phyloP scores from a whole-genome alignment of 2,797 vertebrate species.

The Eupleurogrammus muticus region DNA sequence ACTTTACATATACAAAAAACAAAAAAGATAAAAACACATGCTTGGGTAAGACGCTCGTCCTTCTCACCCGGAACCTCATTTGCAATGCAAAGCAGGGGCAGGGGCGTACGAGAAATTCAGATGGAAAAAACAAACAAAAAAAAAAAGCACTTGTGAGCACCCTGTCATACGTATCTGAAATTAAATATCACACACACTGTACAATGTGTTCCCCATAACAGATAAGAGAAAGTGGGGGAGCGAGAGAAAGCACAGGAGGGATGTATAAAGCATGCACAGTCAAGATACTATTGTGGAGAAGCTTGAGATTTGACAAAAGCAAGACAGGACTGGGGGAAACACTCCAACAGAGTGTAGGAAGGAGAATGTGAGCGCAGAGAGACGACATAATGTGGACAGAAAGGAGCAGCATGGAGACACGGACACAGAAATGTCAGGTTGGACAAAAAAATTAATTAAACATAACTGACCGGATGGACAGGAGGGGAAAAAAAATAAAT shows the following conservation, averaged over 20 bases:
- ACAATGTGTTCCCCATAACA: conserved; percentile 50
- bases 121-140: too few relatives aligned
- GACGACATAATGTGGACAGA: conserved; percentile 31
- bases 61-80: conserved; percentile 40
- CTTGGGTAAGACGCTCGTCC: conserved; percentile 23
- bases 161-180: conserved; percentile 67
- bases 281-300: conserved; percentile 59
- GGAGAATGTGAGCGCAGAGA: conserved; percentile 19
- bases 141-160: conserved; percentile 8
- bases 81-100: conserved; percentile 50
- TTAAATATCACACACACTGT: conserved; percentile 63
- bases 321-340: conserved; percentile 17
- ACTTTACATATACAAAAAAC: too few relatives aligned
- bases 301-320: conserved; percentile 45
- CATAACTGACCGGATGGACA: conserved; percentile 14
- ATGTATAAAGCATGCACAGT: conserved; percentile 51
- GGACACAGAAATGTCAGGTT: conserved; percentile 42
- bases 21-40: conserved; percentile 25
- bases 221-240: conserved; percentile 51
- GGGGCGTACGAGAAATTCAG: conserved; percentile 27
- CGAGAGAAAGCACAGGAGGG: conserved; percentile 48
- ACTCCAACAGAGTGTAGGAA: conserved; percentile 15
- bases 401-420: conserved; percentile 37
- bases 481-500: conserved; percentile 10
- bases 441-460: conserved; percentile 53